Evolutionary conservation across 2,797 vertebrate genomes (phyloP), one percentile per base, ranked within the genome.

Genomic region (Phoebastria nigripes): DNA sequence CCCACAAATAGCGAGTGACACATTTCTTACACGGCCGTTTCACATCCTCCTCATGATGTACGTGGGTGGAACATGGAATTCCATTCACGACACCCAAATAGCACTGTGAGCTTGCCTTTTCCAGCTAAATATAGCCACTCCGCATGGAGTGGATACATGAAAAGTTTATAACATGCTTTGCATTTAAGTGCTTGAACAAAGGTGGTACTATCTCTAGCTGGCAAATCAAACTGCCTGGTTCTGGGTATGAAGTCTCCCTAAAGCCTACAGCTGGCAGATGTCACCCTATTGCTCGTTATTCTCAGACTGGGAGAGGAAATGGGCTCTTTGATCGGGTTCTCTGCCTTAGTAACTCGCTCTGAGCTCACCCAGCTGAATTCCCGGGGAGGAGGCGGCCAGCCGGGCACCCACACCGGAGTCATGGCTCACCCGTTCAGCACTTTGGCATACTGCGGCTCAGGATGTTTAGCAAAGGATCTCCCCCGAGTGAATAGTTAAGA

Each of bases 61-160:
- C 8, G 16, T 54, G 95, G 89, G 81, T 59, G 62, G 86, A 74
- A 95, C 54, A 59, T 0, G 54, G 78, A 73, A 93, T 89, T 82
- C 93, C 84, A 95, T 56, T 90, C 81, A 62, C 7, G 17, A 73
- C 78, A 72, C 82, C 49, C 77, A 72, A 41, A 70, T 1, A 73
- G 76, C 70, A 25, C 18, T 26, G 39, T 4, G 15, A 94, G 74
- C 33, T 62, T 77, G 81, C 52, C 47, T 87, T 44, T 51, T 49
- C 58, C 56, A 90, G 62, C 73, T 95, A 93, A 91, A 91, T 55
- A 91, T 65, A 94, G 61, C 49, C 37, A 22, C 41, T 42, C 46
- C 11, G 0, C 0, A 1, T 17, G 47, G 8, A 87, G 35, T 4
- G 24, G 3, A 25, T 29, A 52, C 13, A 26, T 20, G 58, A 11